A percentile compares a stretch with the other conserved stretches of the same genome.
Conservation (phyloP, 2,888 invertebrate genomes). For the Perithous albicinctus region DNA sequence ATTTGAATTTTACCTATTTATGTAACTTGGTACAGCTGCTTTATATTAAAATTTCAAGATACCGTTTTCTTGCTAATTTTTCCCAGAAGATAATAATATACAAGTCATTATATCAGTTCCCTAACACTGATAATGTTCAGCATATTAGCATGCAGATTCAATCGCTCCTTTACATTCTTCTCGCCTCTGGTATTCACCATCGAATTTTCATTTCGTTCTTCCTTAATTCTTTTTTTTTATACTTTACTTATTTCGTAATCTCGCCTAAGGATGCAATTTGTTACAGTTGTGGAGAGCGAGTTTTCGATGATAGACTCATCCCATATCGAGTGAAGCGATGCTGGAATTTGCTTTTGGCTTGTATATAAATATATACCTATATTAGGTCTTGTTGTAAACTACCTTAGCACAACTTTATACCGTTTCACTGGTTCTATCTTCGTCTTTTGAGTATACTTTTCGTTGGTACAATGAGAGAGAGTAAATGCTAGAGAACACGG, state of each 20-base stretch:
- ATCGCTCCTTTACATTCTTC: not conserved
- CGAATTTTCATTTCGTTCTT: not conserved
- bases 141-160: not conserved
- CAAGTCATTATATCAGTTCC: too few relatives aligned
- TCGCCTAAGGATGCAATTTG: slow-evolving; percentile 12
- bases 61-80: not conserved
- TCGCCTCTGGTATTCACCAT: not conserved
- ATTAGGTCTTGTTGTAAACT: slow-evolving; percentile 1
- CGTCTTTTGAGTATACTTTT: not conserved
- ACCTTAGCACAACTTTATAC: not conserved
- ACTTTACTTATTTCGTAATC: not conserved
- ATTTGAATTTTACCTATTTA: too few relatives aligned
- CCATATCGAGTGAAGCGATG: slow-evolving; percentile 33
- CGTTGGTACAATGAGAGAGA: slow-evolving; percentile 26
- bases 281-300: slow-evolving; percentile 4
- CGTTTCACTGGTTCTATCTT: not conserved
- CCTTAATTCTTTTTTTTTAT: not conserved
- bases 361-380: not conserved
- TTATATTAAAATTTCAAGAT: not conserved
- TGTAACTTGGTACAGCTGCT: too few relatives aligned
- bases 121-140: too few relatives aligned
- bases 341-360: slow-evolving; percentile 36
- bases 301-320: slow-evolving; percentile 1
- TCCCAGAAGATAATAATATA: not conserved
- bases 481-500: slow-evolving; percentile 16